A percentile compares a stretch with the other conserved stretches of the same genome.
Conservation (phyloP, 2,888 invertebrate genomes). For the Agapetus fuscipes region DNA sequence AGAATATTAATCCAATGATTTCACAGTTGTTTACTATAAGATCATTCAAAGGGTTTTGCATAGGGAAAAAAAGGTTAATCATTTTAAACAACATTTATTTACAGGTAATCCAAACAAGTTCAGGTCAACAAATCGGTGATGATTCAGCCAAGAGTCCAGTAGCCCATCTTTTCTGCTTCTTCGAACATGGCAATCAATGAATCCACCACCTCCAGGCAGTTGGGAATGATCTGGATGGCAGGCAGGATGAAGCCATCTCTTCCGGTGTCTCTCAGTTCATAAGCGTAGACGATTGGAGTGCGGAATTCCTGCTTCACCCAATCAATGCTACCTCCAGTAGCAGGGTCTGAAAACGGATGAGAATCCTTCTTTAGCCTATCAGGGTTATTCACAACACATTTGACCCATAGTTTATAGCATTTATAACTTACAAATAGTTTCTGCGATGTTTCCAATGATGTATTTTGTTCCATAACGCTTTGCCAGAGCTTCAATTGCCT, state of each 20-base stretch:
- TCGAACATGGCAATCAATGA: conserved; percentile 42
- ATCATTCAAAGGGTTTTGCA: no score
- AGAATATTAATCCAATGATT: no score
- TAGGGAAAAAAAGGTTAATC: no score
- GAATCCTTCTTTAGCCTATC: no score
- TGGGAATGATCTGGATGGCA: conserved; percentile 49
- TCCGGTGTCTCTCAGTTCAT: conserved; percentile 54
- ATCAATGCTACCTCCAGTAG: conserved; percentile 30
- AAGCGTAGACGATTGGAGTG: conserved; percentile 32
- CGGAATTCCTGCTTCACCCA: conserved; percentile 32
- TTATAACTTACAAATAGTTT: conserved; percentile 47
- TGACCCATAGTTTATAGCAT: no score
- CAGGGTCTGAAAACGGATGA: conserved; percentile 23
- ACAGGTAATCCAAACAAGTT: no score
- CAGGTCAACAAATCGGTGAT: no score
- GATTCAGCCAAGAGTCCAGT: conserved; percentile 26
- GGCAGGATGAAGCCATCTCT: conserved; percentile 60
- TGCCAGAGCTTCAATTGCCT: conserved; percentile 41
- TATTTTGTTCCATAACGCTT: conserved; percentile 50
- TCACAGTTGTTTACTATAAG: no score
- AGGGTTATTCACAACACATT: no score
- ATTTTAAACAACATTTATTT: no score
- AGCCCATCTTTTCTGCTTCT: conserved; percentile 30
- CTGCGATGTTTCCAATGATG: conserved; percentile 48
- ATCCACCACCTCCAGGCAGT: conserved; percentile 47